Evolutionary conservation across 2,113 vertebrate genomes (phyloP).

Genomic region (Cacatua alba): DNA sequence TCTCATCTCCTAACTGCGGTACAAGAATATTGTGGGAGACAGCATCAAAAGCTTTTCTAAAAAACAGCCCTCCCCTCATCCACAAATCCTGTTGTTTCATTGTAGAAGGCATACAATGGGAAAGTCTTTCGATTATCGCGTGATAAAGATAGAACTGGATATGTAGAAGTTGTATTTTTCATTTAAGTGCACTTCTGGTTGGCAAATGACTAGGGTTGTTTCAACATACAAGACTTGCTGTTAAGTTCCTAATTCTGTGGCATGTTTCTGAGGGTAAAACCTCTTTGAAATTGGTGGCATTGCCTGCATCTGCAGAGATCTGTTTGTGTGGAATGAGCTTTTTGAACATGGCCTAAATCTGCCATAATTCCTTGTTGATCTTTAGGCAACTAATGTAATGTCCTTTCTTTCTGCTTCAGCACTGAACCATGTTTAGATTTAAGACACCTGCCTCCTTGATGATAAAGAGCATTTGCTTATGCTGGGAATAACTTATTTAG

Average conservation of each 20-base stretch:
- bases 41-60: not conserved
- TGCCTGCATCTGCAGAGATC: not conserved
- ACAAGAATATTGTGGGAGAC: not conserved
- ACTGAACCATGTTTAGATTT: not conserved
- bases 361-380: not conserved
- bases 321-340: not conserved
- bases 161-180: not conserved
- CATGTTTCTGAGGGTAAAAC: not conserved
- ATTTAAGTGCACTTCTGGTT: not conserved
- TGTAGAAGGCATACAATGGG: not conserved
- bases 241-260: not conserved
- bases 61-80: not conserved
- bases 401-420: not conserved
- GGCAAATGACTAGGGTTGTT: not conserved
- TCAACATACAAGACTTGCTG: not conserved
- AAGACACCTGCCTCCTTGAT: not conserved
- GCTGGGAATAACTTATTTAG: not conserved
- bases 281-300: not conserved
- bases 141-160: not conserved
- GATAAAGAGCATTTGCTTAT: not conserved
- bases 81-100: not conserved
- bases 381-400: not conserved
- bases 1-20: not conserved
- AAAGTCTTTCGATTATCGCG: not conserved
- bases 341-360: not conserved